Base-by-base conservation (phyloP, 1,140 invertebrate genomes). In the Sitophilus oryzae region DNA sequence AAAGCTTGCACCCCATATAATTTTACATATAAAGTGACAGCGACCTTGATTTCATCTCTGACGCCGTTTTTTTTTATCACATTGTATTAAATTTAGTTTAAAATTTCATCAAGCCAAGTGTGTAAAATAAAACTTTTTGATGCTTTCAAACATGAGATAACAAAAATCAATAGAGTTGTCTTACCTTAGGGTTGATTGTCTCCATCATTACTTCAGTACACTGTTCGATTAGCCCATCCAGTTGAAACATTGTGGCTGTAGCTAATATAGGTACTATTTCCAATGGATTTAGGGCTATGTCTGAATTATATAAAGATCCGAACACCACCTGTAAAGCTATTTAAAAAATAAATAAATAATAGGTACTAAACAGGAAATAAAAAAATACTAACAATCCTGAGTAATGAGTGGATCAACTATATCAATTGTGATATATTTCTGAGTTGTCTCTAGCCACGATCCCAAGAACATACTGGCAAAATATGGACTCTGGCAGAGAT, bases 391-490 rank as follows among this genome's bases (percentile, higher is more conserved):
- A 86, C 84, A 80, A 50, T 85, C 80, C 43, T 79, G 64, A 23
- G 80, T 87, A 34, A 91, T 86, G 50, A 85, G 82, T 19, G 84
- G 80, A 77, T 91, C 88, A 2, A 81, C 74, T 21, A 90, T 83
- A 70, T 86, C 79, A 49, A 91, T 83, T 35, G 73, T 74, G 36
- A 91, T 80, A 43, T 79, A 73, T 49, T 78, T 77, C 70, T 87
- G 79, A 45, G 78, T 77, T 2, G 83, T 76, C 71, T 91, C 89
- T 65, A 78, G 78, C 89, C 89, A 91, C 9, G 82, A 80, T 4
- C 88, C 88, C 65, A 81, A 86, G 72, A 91, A 91, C 88, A 91
- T 91, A 66, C 85, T 88, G 10, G 79, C 77, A 73, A 90, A 90
- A 68, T 89, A 91, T 2, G 85, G 85, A 65, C 85, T 89, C 79